Conservation (phyloP, 2,888 invertebrate genomes). For the Dasysyrphus tricinctus region DNA sequence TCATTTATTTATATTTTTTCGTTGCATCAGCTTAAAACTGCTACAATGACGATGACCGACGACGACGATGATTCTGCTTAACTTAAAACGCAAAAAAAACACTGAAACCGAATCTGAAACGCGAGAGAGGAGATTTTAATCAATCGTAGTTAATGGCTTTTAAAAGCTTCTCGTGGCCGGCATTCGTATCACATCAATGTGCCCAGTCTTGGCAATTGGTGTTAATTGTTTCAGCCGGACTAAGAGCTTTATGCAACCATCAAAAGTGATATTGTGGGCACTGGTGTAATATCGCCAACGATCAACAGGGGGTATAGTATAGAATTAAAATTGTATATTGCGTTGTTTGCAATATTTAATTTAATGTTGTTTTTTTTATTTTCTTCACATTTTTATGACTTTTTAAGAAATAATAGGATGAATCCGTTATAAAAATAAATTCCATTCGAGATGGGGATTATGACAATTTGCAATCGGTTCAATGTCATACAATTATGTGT, state of each 20-base stretch:
- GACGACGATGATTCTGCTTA: constrained; percentile 17
- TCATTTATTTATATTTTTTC: no score
- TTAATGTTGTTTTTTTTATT: constrained; percentile 36
- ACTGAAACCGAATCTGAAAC: constrained; percentile 19
- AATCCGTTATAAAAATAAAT: constrained; percentile 43
- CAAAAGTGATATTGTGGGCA: constrained; percentile 24
- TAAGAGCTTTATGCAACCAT: constrained; percentile 65
- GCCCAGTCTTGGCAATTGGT: constrained; percentile 43
- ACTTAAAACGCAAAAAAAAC: constrained; percentile 32
- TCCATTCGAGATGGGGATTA: constrained; percentile 13
- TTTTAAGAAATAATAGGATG: constrained; percentile 15
- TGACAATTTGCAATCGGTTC: constrained; percentile 18
- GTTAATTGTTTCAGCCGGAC: constrained; percentile 61
- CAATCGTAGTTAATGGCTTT: constrained; percentile 69
- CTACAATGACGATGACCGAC: constrained; percentile 1
- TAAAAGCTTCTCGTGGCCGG: constrained; percentile 61
- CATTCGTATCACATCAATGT: neutral
- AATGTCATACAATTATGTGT: constrained; percentile 13
- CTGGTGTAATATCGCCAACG: neutral
- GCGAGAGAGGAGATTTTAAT: constrained; percentile 67
- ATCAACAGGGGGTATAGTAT: constrained; percentile 9
- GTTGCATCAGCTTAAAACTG: no score
- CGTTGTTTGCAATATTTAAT: constrained; percentile 49
- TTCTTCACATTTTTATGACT: constrained; percentile 18
- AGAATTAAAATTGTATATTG: constrained; percentile 29